A percentile compares a stretch with the other conserved stretches of the same genome.
Conservation (phyloP, 2,888 invertebrate genomes). For the Pheosia gnoma region DNA sequence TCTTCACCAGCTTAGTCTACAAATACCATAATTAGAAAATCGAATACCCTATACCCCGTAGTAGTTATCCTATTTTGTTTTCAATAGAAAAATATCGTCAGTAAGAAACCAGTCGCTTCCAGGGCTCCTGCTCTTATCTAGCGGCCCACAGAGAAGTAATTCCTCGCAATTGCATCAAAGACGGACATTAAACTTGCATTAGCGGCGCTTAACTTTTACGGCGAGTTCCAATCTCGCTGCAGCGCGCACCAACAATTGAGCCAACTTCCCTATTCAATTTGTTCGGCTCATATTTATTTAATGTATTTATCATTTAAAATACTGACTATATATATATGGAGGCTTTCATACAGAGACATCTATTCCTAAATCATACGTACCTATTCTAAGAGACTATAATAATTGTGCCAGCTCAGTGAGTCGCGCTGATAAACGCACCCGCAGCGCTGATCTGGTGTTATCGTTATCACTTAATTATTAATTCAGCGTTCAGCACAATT, state of each 20-base stretch:
- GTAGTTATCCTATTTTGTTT: not conserved
- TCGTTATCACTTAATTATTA: slow-evolving; percentile 32
- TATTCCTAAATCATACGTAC: not conserved
- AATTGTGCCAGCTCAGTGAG: slow-evolving; percentile 7
- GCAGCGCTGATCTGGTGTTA: slow-evolving; percentile 1
- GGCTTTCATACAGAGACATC: too few species aligned
- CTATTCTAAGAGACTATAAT: not conserved
- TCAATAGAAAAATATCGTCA: not conserved
- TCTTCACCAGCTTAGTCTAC: too few species aligned
- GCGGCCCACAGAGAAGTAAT: slow-evolving; percentile 36
- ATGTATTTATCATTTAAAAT: too few species aligned
- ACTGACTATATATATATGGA: too few species aligned
- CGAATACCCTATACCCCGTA: too few species aligned
- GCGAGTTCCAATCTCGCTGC: slow-evolving; percentile 61
- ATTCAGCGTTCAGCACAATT: slow-evolving; percentile 34
- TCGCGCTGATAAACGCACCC: slow-evolving; percentile 13
- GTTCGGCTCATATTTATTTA: slow-evolving; percentile 25
- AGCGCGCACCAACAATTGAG: slow-evolving; percentile 37
- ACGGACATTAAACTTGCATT: slow-evolving; percentile 76
- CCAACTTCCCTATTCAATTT: slow-evolving; percentile 41
- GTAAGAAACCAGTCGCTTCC: not conserved
- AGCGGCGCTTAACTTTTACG: slow-evolving; percentile 64
- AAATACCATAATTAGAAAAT: too few species aligned
- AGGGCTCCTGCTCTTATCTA: not conserved
- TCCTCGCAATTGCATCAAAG: slow-evolving; percentile 66